These are phyloP conservation scores for Amphimedon queenslandica DNA, from an alignment of 37 sponge, comb jelly and placozoan genomes.

Conservation along the genomic window DNA sequence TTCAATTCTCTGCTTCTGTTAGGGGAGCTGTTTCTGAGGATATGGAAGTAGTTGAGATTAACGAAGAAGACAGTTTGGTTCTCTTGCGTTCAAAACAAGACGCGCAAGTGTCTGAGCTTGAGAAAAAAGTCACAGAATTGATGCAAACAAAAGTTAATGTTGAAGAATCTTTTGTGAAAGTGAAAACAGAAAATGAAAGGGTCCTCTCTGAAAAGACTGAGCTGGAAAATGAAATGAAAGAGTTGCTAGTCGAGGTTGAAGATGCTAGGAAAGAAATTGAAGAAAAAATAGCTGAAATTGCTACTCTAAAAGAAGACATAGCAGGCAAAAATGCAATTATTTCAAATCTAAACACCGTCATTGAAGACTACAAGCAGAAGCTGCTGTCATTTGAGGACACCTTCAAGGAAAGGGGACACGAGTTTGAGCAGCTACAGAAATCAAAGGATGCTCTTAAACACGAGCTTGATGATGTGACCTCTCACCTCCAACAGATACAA, in stretches of 20 bases:
- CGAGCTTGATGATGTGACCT: neutral
- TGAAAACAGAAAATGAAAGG: neutral
- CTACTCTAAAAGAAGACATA: neutral
- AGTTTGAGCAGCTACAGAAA: neutral
- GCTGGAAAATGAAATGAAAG: neutral
- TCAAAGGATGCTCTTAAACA: neutral
- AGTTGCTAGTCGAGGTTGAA: neutral
- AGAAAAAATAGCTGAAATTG: constrained; percentile 3
- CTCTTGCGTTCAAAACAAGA: constrained; percentile 15
- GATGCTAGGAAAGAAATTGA: neutral
- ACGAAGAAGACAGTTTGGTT: constrained; percentile 38
- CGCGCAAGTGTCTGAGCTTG: neutral
- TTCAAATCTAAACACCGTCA: too few relatives aligned
- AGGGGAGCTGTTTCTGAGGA: constrained; percentile 5
- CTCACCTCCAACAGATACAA: neutral
- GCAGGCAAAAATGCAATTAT: too few relatives aligned
- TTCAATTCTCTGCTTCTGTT: constrained; percentile 28
- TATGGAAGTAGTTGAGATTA: constrained; percentile 48
- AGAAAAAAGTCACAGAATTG: constrained; percentile 13
- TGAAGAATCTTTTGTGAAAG: constrained; percentile 13
- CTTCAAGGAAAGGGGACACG: neutral
- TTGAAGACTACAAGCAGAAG: constrained; percentile 8
- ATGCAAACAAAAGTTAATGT: neutral
- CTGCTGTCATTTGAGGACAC: neutral
- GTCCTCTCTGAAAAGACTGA: neutral